Conservation (phyloP, 2,888 invertebrate genomes). For the Phyllotreta striolata region DNA sequence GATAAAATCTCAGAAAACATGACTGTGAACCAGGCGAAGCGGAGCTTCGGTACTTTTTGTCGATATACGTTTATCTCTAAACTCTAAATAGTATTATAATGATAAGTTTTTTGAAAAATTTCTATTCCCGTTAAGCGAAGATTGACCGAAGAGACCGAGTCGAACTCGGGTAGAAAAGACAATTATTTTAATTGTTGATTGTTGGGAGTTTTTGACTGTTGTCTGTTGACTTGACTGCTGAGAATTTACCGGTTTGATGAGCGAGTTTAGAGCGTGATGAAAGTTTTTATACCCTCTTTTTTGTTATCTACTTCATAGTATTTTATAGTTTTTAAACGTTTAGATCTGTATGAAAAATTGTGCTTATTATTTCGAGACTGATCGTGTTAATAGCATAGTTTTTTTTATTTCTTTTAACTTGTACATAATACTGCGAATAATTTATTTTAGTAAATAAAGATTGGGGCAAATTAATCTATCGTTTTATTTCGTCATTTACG, state of each 20-base stretch:
- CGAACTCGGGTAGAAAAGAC: not conserved
- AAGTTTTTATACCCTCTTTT: slow-evolving; percentile 20
- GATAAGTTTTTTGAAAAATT: slow-evolving; percentile 14
- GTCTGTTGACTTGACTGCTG: slow-evolving; percentile 3
- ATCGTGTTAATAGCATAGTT: slow-evolving; percentile 8
- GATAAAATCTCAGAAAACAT: slow-evolving; percentile 29
- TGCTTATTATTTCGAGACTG: slow-evolving; percentile 43
- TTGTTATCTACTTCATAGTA: slow-evolving; percentile 30
- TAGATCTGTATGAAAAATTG: slow-evolving; percentile 35
- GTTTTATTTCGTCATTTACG: too few species aligned
- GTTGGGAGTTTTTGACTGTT: not conserved
- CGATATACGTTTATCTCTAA: slow-evolving; percentile 36
- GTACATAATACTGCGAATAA: too few species aligned
- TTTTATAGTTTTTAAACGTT: slow-evolving; percentile 14
- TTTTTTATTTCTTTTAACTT: too few species aligned
- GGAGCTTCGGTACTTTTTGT: slow-evolving; percentile 40
- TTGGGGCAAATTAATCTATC: too few species aligned
- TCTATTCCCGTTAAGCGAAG: too few species aligned
- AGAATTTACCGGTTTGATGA: slow-evolving; percentile 1
- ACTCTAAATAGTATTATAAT: slow-evolving; percentile 36
- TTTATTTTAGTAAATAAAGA: too few species aligned
- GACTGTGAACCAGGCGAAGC: slow-evolving; percentile 42
- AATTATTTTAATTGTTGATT: not conserved
- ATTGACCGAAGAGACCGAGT: not conserved
- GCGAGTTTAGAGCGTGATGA: slow-evolving; percentile 1